Conservation (phyloP, 1,140 invertebrate genomes). For the Pogonomyrmex californicus region DNA sequence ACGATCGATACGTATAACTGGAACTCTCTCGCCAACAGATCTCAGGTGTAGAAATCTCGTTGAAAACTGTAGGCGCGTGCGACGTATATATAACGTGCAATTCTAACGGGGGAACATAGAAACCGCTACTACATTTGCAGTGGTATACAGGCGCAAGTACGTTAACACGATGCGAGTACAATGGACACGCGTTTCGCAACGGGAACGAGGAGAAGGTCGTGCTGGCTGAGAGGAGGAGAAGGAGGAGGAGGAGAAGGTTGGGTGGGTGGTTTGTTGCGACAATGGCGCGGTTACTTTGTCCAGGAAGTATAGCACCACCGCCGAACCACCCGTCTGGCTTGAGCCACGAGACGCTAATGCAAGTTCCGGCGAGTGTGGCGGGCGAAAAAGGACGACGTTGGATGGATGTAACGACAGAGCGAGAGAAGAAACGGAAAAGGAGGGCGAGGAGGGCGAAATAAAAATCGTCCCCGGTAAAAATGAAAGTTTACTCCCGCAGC, state of each 20-base stretch:
- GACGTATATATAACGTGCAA: constrained; percentile 1
- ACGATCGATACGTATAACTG: neutral
- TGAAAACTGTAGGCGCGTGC: neutral
- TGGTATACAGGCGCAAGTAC: constrained; percentile 71
- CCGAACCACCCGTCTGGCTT: constrained; percentile 59
- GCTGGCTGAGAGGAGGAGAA: constrained; percentile 9
- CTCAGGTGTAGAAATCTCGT: neutral
- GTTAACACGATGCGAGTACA: constrained; percentile 70
- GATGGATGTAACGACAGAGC: constrained; percentile 39
- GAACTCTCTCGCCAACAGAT: neutral
- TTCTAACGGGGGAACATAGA: constrained; percentile 21
- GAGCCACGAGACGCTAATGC: constrained; percentile 76
- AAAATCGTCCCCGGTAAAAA: constrained; percentile 63
- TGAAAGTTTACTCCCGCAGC: constrained; percentile 53
- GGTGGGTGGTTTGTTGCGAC: constrained; percentile 75
- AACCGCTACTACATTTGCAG: constrained; percentile 18
- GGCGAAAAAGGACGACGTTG: constrained; percentile 46
- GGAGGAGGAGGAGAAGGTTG: neutral
- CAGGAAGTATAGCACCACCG: constrained; percentile 74
- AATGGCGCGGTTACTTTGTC: constrained; percentile 79
- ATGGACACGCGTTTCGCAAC: constrained; percentile 58
- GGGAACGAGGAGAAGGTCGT: constrained; percentile 15
- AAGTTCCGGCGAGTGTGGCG: constrained; percentile 72
- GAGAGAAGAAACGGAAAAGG: constrained; percentile 20
- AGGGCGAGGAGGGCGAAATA: neutral